These are phyloP conservation scores for Aramus guarauna DNA, from an alignment of 2,113 vertebrate species.

Conservation along the genomic window DNA sequence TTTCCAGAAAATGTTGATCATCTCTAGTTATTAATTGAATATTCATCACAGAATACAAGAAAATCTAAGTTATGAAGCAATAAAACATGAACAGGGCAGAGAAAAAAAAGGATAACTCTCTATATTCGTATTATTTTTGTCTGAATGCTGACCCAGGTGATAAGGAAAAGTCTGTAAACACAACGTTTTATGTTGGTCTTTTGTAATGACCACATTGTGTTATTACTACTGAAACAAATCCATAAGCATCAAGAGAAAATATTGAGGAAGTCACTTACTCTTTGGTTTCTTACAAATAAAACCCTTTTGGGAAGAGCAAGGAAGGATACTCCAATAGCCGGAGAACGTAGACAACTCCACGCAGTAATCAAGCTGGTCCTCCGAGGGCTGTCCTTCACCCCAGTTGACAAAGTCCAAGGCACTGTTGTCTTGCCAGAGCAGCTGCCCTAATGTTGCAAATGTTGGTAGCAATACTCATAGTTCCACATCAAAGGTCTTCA, in stretches of 20 bases:
- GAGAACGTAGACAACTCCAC: slow-evolving; percentile 72
- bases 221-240: background rate
- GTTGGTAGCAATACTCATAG: background rate
- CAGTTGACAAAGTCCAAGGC: slow-evolving; percentile 86
- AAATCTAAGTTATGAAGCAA: background rate
- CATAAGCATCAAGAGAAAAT: background rate
- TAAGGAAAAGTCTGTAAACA: background rate
- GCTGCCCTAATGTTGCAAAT: slow-evolving; percentile 35
- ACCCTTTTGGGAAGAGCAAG: slow-evolving; percentile 76
- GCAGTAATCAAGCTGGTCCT: slow-evolving; percentile 66
- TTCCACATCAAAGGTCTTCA: background rate
- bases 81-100: background rate
- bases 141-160: background rate
- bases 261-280: slow-evolving; percentile 70
- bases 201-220: background rate
- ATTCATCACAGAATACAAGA: background rate
- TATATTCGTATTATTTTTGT: background rate
- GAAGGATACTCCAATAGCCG: slow-evolving; percentile 75
- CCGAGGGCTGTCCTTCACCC: slow-evolving; percentile 67
- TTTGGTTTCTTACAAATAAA: slow-evolving; percentile 89
- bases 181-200: accelerated
- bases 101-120: background rate
- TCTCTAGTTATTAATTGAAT: background rate
- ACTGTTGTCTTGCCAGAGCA: slow-evolving; percentile 85
- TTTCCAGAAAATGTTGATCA: background rate